phyloP scores from a whole-genome alignment of 1,140 invertebrate genomes.

The Bombus polaris region DNA sequence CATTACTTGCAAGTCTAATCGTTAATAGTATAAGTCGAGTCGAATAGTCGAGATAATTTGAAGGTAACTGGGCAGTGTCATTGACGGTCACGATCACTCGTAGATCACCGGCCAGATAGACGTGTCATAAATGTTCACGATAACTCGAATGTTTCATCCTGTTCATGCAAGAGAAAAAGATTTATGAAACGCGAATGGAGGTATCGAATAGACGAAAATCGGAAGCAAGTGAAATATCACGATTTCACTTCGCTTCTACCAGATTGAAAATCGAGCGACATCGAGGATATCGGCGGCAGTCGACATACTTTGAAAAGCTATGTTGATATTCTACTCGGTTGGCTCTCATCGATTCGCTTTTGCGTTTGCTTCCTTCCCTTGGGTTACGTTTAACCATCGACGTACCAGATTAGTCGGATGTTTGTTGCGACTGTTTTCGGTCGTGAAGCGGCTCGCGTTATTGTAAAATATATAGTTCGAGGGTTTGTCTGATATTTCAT shows the following conservation, averaged over 20 bases:
- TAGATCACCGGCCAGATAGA: too few species aligned
- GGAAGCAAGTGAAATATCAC: background rate
- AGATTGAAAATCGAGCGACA: background rate
- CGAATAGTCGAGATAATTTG: too few species aligned
- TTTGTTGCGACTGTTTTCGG: background rate
- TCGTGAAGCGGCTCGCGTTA: background rate
- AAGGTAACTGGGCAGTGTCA: too few species aligned
- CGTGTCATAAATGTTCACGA: too few species aligned
- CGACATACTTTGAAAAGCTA: background rate
- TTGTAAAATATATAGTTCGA: background rate
- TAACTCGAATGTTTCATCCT: too few species aligned
- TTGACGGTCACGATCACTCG: too few species aligned
- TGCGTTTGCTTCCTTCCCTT: conserved; percentile 7
- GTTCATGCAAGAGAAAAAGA: too few species aligned
- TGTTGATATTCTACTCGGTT: conserved; percentile 55
- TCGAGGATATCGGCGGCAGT: too few species aligned
- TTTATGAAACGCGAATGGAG: too few species aligned
- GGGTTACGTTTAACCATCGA: background rate
- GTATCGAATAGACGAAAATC: background rate
- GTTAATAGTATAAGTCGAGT: too few species aligned
- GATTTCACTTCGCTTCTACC: background rate
- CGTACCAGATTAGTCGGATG: background rate
- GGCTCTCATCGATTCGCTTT: background rate
- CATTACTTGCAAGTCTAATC: too few species aligned
- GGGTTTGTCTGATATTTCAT: background rate